Conservation (phyloP, 1,140 invertebrate species). For the Drosophila prosaltans region DNA sequence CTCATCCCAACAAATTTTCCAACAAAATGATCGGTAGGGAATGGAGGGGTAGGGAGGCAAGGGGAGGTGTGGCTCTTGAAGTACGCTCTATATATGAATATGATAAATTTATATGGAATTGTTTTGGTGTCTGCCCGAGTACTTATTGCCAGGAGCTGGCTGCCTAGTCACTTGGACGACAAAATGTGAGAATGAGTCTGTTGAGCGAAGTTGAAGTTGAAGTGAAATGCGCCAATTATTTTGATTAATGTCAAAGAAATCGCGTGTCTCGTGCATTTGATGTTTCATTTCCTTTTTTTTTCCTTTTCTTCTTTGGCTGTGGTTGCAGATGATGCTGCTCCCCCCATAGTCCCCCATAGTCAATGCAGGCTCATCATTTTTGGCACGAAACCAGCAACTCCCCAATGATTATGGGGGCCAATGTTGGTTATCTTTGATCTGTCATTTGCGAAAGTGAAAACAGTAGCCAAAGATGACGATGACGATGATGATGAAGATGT, state of each 20-base stretch:
- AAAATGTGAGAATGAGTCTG: slow-evolving; percentile 74
- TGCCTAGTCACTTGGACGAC: slow-evolving; percentile 13
- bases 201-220: slow-evolving; percentile 67
- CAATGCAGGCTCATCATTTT: slow-evolving; percentile 50
- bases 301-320: neutral
- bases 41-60: too few species aligned
- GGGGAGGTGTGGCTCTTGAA: slow-evolving; percentile 14
- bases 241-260: slow-evolving; percentile 82
- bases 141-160: slow-evolving; percentile 28
- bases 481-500: slow-evolving; percentile 11
- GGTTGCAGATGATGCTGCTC: neutral
- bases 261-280: slow-evolving; percentile 75
- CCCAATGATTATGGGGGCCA: slow-evolving; percentile 50
- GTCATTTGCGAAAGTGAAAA: slow-evolving; percentile 66
- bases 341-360: slow-evolving; percentile 2
- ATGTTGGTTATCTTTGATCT: slow-evolving; percentile 69
- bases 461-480: slow-evolving; percentile 31
- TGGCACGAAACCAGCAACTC: slow-evolving; percentile 59
- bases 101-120: slow-evolving; percentile 75
- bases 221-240: slow-evolving; percentile 80
- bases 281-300: slow-evolving; percentile 49
- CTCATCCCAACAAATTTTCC: slow-evolving; percentile 77
- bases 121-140: slow-evolving; percentile 36
- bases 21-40: slow-evolving; percentile 51
- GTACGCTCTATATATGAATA: slow-evolving; percentile 50